Percentiles rank a stretch among this genome's conserved stretches.
These are phyloP conservation scores for Hemitrygon akajei DNA, from an alignment of 2,797 vertebrate species.

Conservation along the genomic window DNA sequence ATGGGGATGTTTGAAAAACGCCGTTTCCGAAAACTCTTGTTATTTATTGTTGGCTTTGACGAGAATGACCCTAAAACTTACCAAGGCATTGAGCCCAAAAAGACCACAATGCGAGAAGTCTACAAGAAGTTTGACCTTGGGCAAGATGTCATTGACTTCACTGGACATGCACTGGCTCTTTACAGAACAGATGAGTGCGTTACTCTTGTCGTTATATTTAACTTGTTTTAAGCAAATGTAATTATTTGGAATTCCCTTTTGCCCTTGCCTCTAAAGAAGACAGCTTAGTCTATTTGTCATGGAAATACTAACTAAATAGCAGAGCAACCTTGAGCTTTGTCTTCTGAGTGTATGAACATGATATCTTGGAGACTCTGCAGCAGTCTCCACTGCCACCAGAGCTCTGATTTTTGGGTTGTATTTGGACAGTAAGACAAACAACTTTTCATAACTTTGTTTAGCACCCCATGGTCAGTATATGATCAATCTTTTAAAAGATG, in stretches of 20 bases:
- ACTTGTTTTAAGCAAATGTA: neutral
- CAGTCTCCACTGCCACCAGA: too few relatives aligned
- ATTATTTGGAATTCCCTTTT: neutral
- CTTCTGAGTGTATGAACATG: too few relatives aligned
- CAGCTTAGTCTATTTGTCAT: neutral
- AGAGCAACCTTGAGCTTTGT: too few relatives aligned
- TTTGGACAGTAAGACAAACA: too few relatives aligned
- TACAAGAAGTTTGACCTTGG: constrained; percentile 64
- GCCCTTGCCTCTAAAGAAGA: neutral
- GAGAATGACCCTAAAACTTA: constrained; percentile 54
- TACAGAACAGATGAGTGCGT: constrained; percentile 59
- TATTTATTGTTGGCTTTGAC: constrained; percentile 61
- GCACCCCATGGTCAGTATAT: too few relatives aligned
- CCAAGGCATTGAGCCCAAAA: constrained; percentile 58
- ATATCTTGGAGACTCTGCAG: too few relatives aligned
- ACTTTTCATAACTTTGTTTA: too few relatives aligned
- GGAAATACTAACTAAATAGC: too few relatives aligned
- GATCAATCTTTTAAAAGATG: too few relatives aligned
- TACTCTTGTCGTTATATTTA: neutral
- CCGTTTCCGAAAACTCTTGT: constrained; percentile 62
- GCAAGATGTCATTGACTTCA: constrained; percentile 61
- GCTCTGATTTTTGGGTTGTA: too few relatives aligned
- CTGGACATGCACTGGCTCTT: constrained; percentile 61
- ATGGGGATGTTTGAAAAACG: constrained; percentile 75
- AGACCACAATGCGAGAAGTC: constrained; percentile 58